phyloP scores from a whole-genome alignment of 2,888 invertebrate species.

The Cyclophora punctaria region DNA sequence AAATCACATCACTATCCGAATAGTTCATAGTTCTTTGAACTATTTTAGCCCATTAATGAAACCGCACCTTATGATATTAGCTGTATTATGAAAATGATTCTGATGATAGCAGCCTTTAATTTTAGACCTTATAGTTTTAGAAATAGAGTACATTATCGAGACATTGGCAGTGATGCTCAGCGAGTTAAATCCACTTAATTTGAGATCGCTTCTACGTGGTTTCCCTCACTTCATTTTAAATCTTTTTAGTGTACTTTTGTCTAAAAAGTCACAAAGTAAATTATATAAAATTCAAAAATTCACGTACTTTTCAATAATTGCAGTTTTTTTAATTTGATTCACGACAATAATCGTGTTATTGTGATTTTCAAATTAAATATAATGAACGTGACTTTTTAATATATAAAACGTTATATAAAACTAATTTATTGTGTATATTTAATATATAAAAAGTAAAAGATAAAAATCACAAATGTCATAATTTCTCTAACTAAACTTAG shows the following conservation, averaged over 20 bases:
- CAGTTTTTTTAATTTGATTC: no score
- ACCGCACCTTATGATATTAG: no score
- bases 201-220: slow-evolving; percentile 66
- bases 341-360: no score
- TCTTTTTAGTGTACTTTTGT: no score
- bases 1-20: no score
- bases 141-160: slow-evolving; percentile 36
- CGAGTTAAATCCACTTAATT: slow-evolving; percentile 37
- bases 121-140: slow-evolving; percentile 27
- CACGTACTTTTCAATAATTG: slow-evolving; percentile 10
- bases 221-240: slow-evolving; percentile 23
- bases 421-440: slow-evolving; percentile 16
- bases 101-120: slow-evolving; percentile 28
- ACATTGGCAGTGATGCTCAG: slow-evolving; percentile 48
- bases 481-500: slow-evolving; percentile 65
- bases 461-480: slow-evolving; percentile 63
- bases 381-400: not conserved
- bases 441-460: slow-evolving; percentile 36
- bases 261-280: no score
- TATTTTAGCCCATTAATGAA: no score
- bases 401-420: slow-evolving; percentile 8
- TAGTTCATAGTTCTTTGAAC: no score
- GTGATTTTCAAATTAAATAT: slow-evolving; percentile 8
- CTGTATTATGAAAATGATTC: not conserved
- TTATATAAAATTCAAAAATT: slow-evolving; percentile 14